These are phyloP conservation scores for Poeciliopsis retropinna DNA, from an alignment of 2,113 vertebrate genomes.

Conservation along the genomic window DNA sequence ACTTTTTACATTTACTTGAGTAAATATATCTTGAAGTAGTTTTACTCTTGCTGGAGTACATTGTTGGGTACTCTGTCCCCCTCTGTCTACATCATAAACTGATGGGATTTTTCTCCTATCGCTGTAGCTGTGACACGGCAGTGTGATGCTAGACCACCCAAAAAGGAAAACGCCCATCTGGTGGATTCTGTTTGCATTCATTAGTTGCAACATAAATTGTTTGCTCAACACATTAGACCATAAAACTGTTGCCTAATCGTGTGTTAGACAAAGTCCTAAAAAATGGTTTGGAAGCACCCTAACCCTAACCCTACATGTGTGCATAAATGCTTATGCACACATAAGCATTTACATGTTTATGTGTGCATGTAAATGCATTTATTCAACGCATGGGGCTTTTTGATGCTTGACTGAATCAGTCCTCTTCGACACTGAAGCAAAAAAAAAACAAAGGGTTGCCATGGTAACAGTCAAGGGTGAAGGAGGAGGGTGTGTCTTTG, in stretches of 20 bases:
- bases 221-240: no score
- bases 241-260: not conserved
- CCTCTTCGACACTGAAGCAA: constrained; percentile 41
- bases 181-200: constrained; percentile 2
- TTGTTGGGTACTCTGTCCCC: no score
- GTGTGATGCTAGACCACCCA: not conserved
- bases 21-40: no score
- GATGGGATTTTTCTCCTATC: not conserved
- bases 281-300: constrained; percentile 1
- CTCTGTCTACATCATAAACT: not conserved
- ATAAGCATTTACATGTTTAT: no score
- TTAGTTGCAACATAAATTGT: no score
- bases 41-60: no score
- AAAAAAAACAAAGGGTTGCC: constrained; percentile 67
- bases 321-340: no score
- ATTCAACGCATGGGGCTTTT: constrained; percentile 22
- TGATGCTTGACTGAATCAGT: constrained; percentile 46
- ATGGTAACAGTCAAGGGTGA: constrained; percentile 71
- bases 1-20: no score
- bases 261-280: constrained; percentile 6
- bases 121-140: not conserved
- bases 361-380: constrained; percentile 37
- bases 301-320: no score
- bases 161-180: constrained; percentile 15
- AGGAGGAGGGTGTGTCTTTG: constrained; percentile 67